Percentiles rank a stretch among this genome's conserved stretches.
phyloP scores from a whole-genome alignment of 2,797 vertebrate species.

The Clarias laeviceps region DNA sequence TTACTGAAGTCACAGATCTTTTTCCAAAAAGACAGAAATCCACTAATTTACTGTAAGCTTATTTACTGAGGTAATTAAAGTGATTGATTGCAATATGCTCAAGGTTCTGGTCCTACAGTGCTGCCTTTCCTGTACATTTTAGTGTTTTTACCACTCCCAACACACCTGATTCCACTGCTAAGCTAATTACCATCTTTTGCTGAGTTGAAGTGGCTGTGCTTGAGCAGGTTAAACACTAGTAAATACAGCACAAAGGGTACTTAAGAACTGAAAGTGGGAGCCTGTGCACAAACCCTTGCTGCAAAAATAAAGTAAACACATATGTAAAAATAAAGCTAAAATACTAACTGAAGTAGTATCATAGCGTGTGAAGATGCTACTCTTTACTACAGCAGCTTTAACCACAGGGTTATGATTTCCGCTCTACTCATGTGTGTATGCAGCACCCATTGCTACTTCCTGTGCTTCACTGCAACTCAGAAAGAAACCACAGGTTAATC shows the following conservation, averaged over 20 bases:
- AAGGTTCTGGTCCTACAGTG: neutral
- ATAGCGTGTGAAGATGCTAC: neutral
- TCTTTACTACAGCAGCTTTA: conserved; percentile 26
- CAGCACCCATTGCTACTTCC: conserved; percentile 58
- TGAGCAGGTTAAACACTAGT: neutral
- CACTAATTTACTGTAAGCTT: neutral
- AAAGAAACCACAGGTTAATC: conserved; percentile 63
- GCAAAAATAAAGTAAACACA: neutral
- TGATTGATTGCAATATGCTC: neutral
- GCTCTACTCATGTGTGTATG: conserved; percentile 9
- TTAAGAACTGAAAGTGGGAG: neutral
- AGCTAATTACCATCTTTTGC: neutral
- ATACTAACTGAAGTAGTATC: neutral
- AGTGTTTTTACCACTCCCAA: neutral
- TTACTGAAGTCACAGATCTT: neutral
- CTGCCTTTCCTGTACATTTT: neutral
- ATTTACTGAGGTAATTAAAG: neutral
- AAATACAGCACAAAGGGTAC: neutral
- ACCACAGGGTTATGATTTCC: conserved; percentile 32
- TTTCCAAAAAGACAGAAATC: neutral
- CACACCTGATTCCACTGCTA: neutral
- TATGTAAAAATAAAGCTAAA: conserved; percentile 25
- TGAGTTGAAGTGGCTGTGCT: neutral
- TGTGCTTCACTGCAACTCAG: conserved; percentile 49
- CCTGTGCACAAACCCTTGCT: no score